Base-by-base conservation (phyloP, 2,888 invertebrate genomes). In the Beris chalybata region DNA sequence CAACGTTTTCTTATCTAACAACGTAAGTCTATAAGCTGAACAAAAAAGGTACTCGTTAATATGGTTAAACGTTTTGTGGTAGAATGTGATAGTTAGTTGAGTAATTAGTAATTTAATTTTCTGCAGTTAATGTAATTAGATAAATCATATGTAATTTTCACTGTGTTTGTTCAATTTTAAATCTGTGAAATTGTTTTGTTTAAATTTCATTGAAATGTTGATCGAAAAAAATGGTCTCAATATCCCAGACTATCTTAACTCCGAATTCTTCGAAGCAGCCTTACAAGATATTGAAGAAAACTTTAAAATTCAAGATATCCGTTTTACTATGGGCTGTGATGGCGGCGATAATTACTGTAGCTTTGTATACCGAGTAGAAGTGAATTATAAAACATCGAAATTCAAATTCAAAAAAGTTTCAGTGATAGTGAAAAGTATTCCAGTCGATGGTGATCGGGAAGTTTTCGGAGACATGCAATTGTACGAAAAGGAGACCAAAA, bases 401-500 rank as follows among this genome's bases (percentile, higher is more conserved):
- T 69, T 3, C 15, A 53, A 12, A 71, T 75, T 76, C 43, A 74
- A 78, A 70, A 77, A 77, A 64, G 64, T 77, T 70, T 73, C 75
- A 1, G 31, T 79, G 73, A 79, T 79, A 68, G 75, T 79, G 3
- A 79, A 79, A 70, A 76, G 74, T 64, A 79, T 79, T 53, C 76
- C 76, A 31, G 78, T 79, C 4, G 72, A 80, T 4, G 74, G 77
- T 5, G 84, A 84, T 22, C 79, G 79, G 48, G 74, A 76, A 7
- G 78, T 82, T 45, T 77, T 81, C 48, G 82, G 74, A 73, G 83
- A 81, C 29, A 50, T 81, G 44, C 78, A 81, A 4, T 79, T 82
- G 9, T 83, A 82, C 72, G 74, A 79, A 70, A 81, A 80, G 47
- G 83, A 83, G 73, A 78, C 77, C 30, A 78, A 80, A 71, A 82